phyloP scores from a whole-genome alignment of 2,888 invertebrate genomes.

The Diarsia rubi region DNA sequence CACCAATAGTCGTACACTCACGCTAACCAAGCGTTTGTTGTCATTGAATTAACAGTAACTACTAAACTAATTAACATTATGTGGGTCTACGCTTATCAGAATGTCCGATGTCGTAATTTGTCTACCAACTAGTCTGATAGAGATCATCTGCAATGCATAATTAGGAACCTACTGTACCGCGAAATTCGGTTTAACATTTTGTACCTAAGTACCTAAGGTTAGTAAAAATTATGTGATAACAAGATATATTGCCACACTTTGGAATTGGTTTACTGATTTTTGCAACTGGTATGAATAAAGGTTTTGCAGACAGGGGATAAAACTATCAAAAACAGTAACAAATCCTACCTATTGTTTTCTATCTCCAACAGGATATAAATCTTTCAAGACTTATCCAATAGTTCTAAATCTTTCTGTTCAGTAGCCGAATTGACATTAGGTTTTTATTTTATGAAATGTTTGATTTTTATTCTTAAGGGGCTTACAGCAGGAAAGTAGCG shows the following conservation, averaged over 20 bases:
- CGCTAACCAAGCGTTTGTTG: slow-evolving; percentile 14
- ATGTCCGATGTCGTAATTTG: slow-evolving; percentile 17
- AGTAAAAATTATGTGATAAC: no score
- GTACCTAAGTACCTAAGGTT: background rate
- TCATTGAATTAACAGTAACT: slow-evolving; percentile 27
- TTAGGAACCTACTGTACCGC: background rate
- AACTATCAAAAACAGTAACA: slow-evolving; percentile 4
- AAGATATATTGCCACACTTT: background rate
- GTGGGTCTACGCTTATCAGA: slow-evolving; percentile 19
- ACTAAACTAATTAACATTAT: slow-evolving; percentile 44
- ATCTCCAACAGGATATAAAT: slow-evolving; percentile 13
- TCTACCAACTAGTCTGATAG: background rate
- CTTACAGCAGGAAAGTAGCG: no score
- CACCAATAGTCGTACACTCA: background rate
- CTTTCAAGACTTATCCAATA: slow-evolving; percentile 18
- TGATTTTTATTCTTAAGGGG: slow-evolving; percentile 6
- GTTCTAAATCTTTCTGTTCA: slow-evolving; percentile 12
- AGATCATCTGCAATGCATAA: slow-evolving; percentile 11
- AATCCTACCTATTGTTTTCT: slow-evolving; percentile 3
- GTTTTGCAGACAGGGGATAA: background rate
- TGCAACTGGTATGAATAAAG: background rate
- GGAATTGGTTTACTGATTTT: background rate
- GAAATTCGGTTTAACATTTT: background rate
- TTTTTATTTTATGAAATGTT: slow-evolving; percentile 16
- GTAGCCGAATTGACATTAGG: background rate